Evolutionary conservation across 1,140 invertebrate genomes (phyloP), one percentile per base, ranked within the genome.

Genomic region (Copidosoma floridanum): DNA sequence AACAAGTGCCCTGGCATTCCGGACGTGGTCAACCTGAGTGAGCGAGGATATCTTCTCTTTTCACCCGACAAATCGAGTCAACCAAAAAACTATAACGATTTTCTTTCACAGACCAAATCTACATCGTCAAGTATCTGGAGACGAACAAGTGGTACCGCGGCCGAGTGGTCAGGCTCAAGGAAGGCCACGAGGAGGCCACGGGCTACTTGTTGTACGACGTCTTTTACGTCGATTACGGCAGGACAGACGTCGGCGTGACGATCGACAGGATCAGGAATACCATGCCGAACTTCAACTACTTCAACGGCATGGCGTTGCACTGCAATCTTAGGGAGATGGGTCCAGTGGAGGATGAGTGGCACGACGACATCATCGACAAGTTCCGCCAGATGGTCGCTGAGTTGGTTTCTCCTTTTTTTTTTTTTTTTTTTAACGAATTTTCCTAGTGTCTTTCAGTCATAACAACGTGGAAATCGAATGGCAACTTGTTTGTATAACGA

Each of bases 311-410:
- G 3, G 79, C 77, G 0, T 65, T 83, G 2, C 74, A 78, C 14
- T 84, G 83, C 65, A 65, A 72, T 0, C 62, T 85, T 23, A 62
- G 68, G 2, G 79, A 82, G 26, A 72, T 82, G 37, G 65, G 65
- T 3, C 82, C 84, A 0, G 71, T 71, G 0, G 62, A 66, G 16
- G 73, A 71, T 10, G 21, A 2, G 0, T n/a, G 52, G 1, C 85
- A 83, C 83, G 72, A 72, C 2, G 3, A 54, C 1, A 8, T n/a
- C n/a, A 29, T 47, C 2, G 5, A 10, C 1, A 18, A 14, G 21
- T 54, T 61, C 14, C 2, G 6, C 14, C 7, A 47, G 1, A 54
- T 48, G 40, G 47, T 52, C 2, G 11, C 18, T 3, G 47, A 24
- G 55, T 57, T 20, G 14, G 23, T 57, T 1, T 8, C n/a, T n/a